Conservation (phyloP, 1,140 invertebrate genomes). For the Camponotus vicinus region DNA sequence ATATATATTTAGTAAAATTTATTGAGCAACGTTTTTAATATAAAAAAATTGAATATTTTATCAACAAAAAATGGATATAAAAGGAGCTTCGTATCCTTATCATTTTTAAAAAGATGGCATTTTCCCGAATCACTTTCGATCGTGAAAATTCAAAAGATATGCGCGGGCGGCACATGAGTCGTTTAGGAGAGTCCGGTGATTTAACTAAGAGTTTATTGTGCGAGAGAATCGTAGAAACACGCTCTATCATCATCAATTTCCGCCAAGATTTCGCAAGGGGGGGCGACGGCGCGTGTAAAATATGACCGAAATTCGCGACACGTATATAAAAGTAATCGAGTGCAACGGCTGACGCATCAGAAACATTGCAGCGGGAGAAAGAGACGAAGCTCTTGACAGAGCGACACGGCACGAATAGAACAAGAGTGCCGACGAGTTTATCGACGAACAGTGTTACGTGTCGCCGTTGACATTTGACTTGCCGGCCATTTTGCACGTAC, state of each 20-base stretch:
- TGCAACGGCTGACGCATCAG: constrained; percentile 23
- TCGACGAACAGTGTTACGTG: constrained; percentile 24
- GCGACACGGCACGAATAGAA: constrained; percentile 13
- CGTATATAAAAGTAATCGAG: constrained; percentile 41
- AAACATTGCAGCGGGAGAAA: background rate
- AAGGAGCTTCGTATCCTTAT: background rate
- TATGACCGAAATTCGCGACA: constrained; percentile 38
- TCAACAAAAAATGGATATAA: background rate
- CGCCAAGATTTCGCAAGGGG: constrained; percentile 19
- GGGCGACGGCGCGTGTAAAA: background rate
- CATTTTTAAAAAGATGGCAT: background rate
- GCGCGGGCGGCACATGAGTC: background rate
- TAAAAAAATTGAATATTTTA: background rate
- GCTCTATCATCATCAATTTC: constrained; percentile 9
- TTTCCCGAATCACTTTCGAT: constrained; percentile 5
- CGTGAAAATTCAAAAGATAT: background rate
- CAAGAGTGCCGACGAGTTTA: constrained; percentile 47
- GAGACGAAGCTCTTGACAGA: constrained; percentile 15
- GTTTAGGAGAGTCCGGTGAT: background rate
- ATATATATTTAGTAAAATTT: background rate
- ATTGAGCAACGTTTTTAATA: background rate
- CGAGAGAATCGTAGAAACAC: background rate
- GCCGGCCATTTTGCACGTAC: constrained; percentile 44
- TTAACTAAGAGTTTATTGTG: constrained; percentile 3
- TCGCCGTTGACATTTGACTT: constrained; percentile 49